phyloP scores from a whole-genome alignment of 2,888 invertebrate species.

The Eristalis tenax region DNA sequence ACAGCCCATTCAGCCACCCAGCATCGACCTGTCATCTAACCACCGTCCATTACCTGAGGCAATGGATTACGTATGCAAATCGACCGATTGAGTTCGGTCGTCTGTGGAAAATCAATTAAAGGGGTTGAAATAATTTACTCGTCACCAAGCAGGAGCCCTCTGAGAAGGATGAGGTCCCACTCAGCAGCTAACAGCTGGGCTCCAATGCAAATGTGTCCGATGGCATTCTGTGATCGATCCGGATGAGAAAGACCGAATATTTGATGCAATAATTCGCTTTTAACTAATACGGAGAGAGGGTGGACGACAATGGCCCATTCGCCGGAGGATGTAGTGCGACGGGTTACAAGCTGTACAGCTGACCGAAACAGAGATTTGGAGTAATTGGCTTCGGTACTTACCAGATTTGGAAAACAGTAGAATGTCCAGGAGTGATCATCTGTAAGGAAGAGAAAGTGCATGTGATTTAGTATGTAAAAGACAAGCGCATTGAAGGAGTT shows the following conservation, averaged over 20 bases:
- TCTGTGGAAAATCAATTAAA: slow-evolving; percentile 62
- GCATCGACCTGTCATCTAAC: background rate
- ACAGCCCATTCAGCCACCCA: background rate
- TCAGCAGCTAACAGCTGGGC: slow-evolving; percentile 6
- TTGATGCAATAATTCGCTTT: slow-evolving; percentile 35
- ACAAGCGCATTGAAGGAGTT: background rate
- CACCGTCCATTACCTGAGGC: slow-evolving; percentile 14
- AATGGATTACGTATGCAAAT: slow-evolving; percentile 57
- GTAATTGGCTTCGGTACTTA: slow-evolving; percentile 25
- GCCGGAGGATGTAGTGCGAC: background rate
- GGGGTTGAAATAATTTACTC: slow-evolving; percentile 53
- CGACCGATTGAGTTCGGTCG: slow-evolving; percentile 38
- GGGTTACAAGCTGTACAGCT: background rate
- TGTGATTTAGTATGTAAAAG: background rate
- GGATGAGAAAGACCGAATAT: background rate
- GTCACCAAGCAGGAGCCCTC: slow-evolving; percentile 4
- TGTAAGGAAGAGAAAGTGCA: slow-evolving; percentile 16
- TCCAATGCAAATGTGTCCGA: slow-evolving; percentile 21
- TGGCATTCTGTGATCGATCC: slow-evolving; percentile 8
- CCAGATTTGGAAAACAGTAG: slow-evolving; percentile 3
- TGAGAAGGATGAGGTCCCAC: background rate
- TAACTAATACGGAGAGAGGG: background rate
- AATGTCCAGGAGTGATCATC: slow-evolving; percentile 10
- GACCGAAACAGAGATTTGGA: background rate
- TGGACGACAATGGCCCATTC: background rate